Evolutionary conservation across 64 coral and sea anemone genomes (phyloP).

Genomic region (Pocillopora verrucosa): DNA sequence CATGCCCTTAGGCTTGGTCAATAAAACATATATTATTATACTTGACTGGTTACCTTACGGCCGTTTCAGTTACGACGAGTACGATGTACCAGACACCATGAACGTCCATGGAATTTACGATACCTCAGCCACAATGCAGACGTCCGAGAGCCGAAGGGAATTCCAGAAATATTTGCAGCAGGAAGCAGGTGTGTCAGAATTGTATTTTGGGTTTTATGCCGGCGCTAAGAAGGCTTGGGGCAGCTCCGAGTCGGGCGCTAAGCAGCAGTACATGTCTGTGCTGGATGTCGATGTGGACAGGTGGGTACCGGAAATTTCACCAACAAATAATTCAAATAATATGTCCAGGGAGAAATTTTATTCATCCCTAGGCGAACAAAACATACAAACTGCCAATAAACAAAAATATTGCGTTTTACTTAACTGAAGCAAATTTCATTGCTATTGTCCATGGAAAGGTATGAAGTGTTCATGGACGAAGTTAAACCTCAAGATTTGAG

Average conservation of each 20-base stretch:
- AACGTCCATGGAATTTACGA: constrained; percentile 64
- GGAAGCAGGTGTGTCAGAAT: constrained; percentile 48
- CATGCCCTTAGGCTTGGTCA: too few relatives aligned
- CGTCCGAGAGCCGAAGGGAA: constrained; percentile 10
- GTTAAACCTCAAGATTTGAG: constrained; percentile 55
- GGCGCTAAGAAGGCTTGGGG: constrained; percentile 30
- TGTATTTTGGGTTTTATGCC: constrained; percentile 35
- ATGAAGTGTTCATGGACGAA: constrained; percentile 71
- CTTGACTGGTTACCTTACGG: too few relatives aligned
- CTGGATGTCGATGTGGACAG: constrained; percentile 19
- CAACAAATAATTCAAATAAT: too few relatives aligned
- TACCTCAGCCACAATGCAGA: constrained; percentile 32
- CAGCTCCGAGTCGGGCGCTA: neutral
- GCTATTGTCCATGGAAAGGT: neutral
- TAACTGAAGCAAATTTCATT: too few relatives aligned
- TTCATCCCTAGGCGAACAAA: too few relatives aligned
- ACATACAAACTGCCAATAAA: too few relatives aligned
- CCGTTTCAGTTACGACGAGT: constrained; percentile 17
- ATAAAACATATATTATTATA: too few relatives aligned
- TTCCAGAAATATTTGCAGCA: constrained; percentile 22
- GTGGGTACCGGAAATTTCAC: neutral
- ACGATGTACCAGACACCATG: constrained; percentile 51
- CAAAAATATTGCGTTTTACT: too few relatives aligned
- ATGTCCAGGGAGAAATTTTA: too few relatives aligned
- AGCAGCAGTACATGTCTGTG: constrained; percentile 21